A percentile compares a stretch with the other conserved stretches of the same genome.
Conservation (phyloP, 2,888 invertebrate species). For the Lypha dubia region DNA sequence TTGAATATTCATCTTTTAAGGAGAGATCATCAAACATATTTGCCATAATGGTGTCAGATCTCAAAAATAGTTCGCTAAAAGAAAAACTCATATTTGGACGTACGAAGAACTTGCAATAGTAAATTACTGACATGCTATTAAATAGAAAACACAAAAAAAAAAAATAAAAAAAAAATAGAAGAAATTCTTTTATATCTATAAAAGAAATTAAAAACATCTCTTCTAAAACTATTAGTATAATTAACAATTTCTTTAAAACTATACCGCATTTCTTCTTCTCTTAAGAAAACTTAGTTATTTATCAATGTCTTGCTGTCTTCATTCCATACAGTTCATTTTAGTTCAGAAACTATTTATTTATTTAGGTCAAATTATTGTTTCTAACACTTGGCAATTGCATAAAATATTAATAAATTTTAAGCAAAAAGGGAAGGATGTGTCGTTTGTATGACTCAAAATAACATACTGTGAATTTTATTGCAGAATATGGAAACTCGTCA, state of each 20-base stretch:
- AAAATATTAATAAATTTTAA: slow-evolving; percentile 48
- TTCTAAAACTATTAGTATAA: slow-evolving; percentile 44
- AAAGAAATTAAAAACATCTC: slow-evolving; percentile 21
- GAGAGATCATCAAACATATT: too few relatives aligned
- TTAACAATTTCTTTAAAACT: slow-evolving; percentile 41
- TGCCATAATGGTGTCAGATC: too few relatives aligned
- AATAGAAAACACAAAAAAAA: background rate
- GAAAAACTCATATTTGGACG: too few relatives aligned
- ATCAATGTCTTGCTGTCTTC: slow-evolving; percentile 45
- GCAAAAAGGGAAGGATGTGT: background rate
- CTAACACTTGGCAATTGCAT: slow-evolving; percentile 57
- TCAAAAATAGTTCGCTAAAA: too few relatives aligned
- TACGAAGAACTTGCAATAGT: too few relatives aligned
- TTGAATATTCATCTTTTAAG: too few relatives aligned
- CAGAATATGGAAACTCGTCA: background rate
- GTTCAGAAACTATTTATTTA: slow-evolving; percentile 51
- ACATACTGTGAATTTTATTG: background rate
- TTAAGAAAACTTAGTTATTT: slow-evolving; percentile 41
- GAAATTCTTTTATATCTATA: background rate
- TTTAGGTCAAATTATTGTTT: slow-evolving; percentile 64
- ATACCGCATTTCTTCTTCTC: slow-evolving; percentile 5
- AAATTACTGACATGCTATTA: too few relatives aligned
- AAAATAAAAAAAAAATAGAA: background rate
- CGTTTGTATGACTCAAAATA: background rate
- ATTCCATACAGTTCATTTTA: slow-evolving; percentile 11